Percentiles rank a stretch among this genome's conserved stretches.
These are phyloP conservation scores for Bugulina stolonifera DNA, from an alignment of 2,888 invertebrate genomes.

Conservation along the genomic window DNA sequence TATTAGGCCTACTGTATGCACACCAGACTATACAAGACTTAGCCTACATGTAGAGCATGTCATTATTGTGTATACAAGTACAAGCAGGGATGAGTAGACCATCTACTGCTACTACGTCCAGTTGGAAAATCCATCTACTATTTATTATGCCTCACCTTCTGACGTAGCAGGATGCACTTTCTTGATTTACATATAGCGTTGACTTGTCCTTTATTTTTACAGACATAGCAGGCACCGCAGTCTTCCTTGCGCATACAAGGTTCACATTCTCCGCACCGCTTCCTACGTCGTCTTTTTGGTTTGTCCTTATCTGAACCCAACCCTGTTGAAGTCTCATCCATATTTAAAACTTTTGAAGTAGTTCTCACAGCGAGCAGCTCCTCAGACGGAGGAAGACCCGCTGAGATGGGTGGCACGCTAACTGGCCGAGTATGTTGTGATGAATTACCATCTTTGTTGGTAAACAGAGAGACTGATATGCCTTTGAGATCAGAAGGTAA, in stretches of 20 bases:
- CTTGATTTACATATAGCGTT: slow-evolving; percentile 23
- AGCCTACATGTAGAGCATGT: too few relatives aligned
- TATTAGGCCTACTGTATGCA: too few relatives aligned
- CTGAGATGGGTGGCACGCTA: neutral
- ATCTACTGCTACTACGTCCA: neutral
- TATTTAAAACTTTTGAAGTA: neutral
- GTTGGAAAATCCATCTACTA: too few relatives aligned
- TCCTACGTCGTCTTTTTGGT: slow-evolving; percentile 15
- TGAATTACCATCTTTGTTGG: neutral
- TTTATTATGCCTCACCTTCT: slow-evolving; percentile 15
- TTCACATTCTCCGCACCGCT: slow-evolving; percentile 15
- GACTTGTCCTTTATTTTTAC: slow-evolving; percentile 17
- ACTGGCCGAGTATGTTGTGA: neutral
- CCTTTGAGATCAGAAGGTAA: neutral
- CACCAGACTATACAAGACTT: too few relatives aligned
- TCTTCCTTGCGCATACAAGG: slow-evolving; percentile 12
- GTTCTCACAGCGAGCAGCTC: neutral
- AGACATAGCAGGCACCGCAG: slow-evolving; percentile 23
- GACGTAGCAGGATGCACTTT: neutral
- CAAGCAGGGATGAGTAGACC: too few relatives aligned
- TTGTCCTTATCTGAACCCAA: slow-evolving; percentile 2
- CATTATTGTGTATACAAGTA: too few relatives aligned
- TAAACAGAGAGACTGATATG: neutral
- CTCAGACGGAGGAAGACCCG: neutral
- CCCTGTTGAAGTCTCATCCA: neutral